Percentiles rank a stretch among this genome's conserved stretches.
These are phyloP conservation scores for Borostomias antarcticus DNA, from an alignment of 2,797 vertebrate genomes.

Conservation along the genomic window DNA sequence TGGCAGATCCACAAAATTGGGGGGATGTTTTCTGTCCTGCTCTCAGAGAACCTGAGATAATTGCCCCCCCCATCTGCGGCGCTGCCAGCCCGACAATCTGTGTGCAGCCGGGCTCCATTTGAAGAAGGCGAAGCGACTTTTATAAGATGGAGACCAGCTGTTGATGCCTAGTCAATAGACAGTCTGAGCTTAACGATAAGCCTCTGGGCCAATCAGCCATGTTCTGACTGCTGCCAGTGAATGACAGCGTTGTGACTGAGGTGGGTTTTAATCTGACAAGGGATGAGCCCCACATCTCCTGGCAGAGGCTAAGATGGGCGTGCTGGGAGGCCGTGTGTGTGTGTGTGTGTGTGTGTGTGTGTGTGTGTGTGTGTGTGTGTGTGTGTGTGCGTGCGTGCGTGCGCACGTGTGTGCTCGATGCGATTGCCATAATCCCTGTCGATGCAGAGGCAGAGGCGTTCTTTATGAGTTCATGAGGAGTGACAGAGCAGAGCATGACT, in stretches of 20 bases:
- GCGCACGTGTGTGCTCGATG: too few species aligned
- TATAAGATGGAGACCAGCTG: background rate
- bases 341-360: too few species aligned
- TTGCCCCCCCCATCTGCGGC: background rate
- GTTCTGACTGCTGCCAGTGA: background rate
- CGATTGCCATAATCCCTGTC: too few species aligned
- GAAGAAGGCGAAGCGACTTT: background rate
- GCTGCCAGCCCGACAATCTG: background rate
- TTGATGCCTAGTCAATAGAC: background rate
- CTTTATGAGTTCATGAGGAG: slow-evolving; percentile 1
- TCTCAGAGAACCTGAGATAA: slow-evolving; percentile 4
- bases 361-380: too few species aligned
- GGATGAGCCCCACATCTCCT: background rate
- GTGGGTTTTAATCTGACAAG: background rate
- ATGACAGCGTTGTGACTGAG: background rate
- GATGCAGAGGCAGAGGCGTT: background rate
- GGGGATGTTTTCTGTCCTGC: slow-evolving; percentile 23
- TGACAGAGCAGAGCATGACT: slow-evolving; percentile 50
- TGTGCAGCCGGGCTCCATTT: background rate
- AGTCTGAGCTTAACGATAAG: background rate
- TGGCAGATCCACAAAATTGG: slow-evolving; percentile 38
- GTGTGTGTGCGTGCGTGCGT: too few species aligned
- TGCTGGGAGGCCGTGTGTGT: too few species aligned
- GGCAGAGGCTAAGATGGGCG: too few species aligned
- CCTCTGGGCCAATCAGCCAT: background rate